phyloP scores from a whole-genome alignment of 1,140 invertebrate genomes.

The Ridgeia piscesae region DNA sequence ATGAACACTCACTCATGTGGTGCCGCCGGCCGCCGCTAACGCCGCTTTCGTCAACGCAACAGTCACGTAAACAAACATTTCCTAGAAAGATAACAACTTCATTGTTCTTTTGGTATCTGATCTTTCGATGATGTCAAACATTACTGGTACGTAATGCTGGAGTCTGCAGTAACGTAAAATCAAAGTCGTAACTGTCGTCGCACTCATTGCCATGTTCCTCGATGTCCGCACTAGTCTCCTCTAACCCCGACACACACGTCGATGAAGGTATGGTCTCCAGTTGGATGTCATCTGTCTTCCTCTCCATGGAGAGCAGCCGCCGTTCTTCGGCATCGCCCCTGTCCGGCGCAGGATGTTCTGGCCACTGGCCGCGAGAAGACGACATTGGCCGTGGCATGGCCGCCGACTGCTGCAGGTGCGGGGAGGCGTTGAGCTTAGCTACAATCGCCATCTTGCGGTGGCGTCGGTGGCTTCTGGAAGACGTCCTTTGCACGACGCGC shows the following conservation, averaged over 20 bases:
- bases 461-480: slow-evolving; percentile 16
- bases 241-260: neutral
- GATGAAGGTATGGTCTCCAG: neutral
- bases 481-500: neutral
- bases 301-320: neutral
- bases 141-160: neutral
- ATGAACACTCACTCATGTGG: neutral
- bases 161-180: neutral
- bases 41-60: neutral
- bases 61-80: neutral
- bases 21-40: too few relatives aligned
- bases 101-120: neutral
- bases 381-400: too few relatives aligned
- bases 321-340: neutral
- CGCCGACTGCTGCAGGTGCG: neutral
- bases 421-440: slow-evolving; percentile 15
- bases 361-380: too few relatives aligned
- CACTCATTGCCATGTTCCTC: neutral
- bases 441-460: slow-evolving; percentile 22
- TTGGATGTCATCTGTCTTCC: neutral
- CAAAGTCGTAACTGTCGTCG: neutral
- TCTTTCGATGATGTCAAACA: neutral
- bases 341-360: neutral
- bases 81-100: neutral
- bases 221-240: neutral